These are phyloP conservation scores for Limenitis arthemis DNA, from an alignment of 2,888 invertebrate genomes.

Conservation along the genomic window DNA sequence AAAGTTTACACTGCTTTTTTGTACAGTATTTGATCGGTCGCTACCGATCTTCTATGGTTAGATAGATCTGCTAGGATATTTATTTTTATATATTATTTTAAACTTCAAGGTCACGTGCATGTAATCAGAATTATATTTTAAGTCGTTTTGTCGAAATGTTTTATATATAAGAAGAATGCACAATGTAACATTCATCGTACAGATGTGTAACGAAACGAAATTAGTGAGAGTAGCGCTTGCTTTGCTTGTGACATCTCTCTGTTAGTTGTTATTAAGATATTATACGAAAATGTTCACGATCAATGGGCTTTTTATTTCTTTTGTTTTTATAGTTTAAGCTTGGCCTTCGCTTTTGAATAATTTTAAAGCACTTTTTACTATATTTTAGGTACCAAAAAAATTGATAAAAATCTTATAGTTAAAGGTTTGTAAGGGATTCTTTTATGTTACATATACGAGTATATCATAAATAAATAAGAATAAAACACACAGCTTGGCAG, in stretches of 20 bases:
- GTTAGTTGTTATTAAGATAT: conserved; percentile 61
- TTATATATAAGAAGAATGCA: conserved; percentile 24
- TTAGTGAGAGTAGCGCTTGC: conserved; percentile 22
- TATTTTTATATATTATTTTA: conserved; percentile 31
- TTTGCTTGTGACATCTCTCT: conserved; percentile 49
- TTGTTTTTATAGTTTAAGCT: conserved; percentile 14
- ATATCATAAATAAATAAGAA: not conserved
- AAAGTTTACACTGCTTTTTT: conserved; percentile 51
- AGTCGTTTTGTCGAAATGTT: conserved; percentile 15
- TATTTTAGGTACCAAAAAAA: too few species aligned
- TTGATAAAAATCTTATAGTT: too few species aligned
- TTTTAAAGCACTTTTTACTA: too few species aligned
- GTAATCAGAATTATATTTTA: not conserved
- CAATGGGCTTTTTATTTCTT: conserved; percentile 36
- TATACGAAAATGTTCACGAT: conserved; percentile 62
- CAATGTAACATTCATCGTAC: conserved; percentile 21
- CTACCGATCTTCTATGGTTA: conserved; percentile 13
- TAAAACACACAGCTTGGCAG: not conserved
- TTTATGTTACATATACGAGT: not conserved
- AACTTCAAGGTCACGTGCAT: conserved; percentile 1
- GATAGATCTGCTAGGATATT: conserved; percentile 64
- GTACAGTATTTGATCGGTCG: conserved; percentile 38
- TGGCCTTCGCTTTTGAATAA: conserved; percentile 1
- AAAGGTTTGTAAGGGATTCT: too few species aligned
- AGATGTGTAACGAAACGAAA: conserved; percentile 13